phyloP scores from a whole-genome alignment of 2,797 vertebrate genomes.

The Sebastes steindachneri region DNA sequence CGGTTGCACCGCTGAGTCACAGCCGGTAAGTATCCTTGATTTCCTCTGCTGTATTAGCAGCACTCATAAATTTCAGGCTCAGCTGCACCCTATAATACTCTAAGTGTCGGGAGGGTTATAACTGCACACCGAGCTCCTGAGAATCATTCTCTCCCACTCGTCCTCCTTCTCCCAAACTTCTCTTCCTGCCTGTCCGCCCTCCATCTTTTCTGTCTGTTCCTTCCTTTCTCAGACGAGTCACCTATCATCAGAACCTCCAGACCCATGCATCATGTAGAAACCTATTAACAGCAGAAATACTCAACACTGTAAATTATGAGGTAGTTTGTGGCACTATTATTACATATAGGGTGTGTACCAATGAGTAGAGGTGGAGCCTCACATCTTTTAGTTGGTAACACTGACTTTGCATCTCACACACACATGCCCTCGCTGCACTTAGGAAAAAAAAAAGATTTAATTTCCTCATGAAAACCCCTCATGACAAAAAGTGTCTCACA shows the following conservation, averaged over 20 bases:
- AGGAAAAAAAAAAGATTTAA: too few species aligned
- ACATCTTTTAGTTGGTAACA: neutral
- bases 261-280: constrained; percentile 2
- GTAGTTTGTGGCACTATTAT: constrained; percentile 4
- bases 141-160: constrained; percentile 23
- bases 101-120: constrained; percentile 43
- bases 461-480: neutral
- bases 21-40: constrained; percentile 20
- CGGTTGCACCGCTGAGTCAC: neutral
- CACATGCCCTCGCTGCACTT: neutral
- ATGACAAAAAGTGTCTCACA: neutral
- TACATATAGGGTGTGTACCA: neutral
- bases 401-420: neutral
- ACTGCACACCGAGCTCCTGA: constrained; percentile 32
- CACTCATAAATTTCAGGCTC: constrained; percentile 52
- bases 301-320: constrained; percentile 19
- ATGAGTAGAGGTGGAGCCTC: neutral
- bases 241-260: constrained; percentile 14
- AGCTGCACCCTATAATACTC: constrained; percentile 49
- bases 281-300: constrained; percentile 6
- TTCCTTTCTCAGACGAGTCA: constrained; percentile 11
- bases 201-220: constrained; percentile 16
- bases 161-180: neutral
- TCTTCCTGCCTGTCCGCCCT: constrained; percentile 8
- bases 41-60: constrained; percentile 45